Percentiles rank a stretch among this genome's conserved stretches.
These are phyloP conservation scores for Itoplectis maculator DNA, from an alignment of 2,888 invertebrate genomes.

Conservation along the genomic window DNA sequence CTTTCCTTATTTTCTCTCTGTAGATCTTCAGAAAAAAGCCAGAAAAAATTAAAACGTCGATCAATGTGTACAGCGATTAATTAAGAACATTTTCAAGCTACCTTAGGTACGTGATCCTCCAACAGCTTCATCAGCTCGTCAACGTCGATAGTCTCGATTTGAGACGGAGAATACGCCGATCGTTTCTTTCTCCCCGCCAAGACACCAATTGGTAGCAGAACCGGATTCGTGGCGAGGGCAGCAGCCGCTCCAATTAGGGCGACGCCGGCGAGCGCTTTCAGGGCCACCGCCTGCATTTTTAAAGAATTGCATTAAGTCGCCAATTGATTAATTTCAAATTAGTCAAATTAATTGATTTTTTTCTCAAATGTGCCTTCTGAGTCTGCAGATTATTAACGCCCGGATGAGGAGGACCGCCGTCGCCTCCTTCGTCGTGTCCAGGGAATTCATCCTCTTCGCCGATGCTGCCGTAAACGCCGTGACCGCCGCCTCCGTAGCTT, in stretches of 20 bases:
- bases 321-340: constrained; percentile 2
- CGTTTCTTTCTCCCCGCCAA: constrained; percentile 88
- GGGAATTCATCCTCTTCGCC: constrained; percentile 74
- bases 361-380: constrained; percentile 75
- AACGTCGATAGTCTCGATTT: constrained; percentile 64
- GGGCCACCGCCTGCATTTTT: constrained; percentile 86
- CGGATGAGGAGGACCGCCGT: constrained; percentile 62
- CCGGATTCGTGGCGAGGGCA: constrained; percentile 91
- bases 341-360: background rate
- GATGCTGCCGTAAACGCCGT: constrained; percentile 75
- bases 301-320: constrained; percentile 4
- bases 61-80: background rate
- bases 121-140: constrained; percentile 73
- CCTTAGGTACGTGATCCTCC: constrained; percentile 74
- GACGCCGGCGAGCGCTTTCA: constrained; percentile 91
- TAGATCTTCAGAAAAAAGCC: constrained; percentile 39
- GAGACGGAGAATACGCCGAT: constrained; percentile 68
- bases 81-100: constrained; percentile 49
- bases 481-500: constrained; percentile 59
- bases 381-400: constrained; percentile 74
- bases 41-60: background rate
- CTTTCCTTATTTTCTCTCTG: constrained; percentile 46
- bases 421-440: constrained; percentile 67
- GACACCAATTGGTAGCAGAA: constrained; percentile 91
- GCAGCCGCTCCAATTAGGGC: constrained; percentile 93